These are phyloP conservation scores for Venustaconcha ellipsiformis DNA, from an alignment of 1,140 invertebrate genomes.

Conservation along the genomic window DNA sequence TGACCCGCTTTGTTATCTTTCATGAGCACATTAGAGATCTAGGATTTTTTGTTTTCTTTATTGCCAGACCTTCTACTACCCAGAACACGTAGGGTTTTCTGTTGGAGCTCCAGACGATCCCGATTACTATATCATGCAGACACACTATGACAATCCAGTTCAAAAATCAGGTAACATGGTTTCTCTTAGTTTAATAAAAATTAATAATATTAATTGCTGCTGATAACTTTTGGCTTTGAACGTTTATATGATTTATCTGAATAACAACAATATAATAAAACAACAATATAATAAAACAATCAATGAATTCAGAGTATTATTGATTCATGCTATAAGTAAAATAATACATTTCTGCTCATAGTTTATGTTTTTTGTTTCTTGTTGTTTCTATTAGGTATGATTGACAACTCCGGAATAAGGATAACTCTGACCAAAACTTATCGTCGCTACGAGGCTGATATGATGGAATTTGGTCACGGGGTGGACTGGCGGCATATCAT, in stretches of 20 bases:
- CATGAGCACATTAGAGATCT: too few species aligned
- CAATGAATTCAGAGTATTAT: too few species aligned
- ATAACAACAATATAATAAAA: too few species aligned
- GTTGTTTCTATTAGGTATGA: slow-evolving; percentile 13
- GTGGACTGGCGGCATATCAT: slow-evolving; percentile 22
- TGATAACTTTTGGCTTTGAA: too few species aligned
- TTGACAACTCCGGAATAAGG: slow-evolving; percentile 36
- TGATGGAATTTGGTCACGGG: slow-evolving; percentile 15
- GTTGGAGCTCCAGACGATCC: slow-evolving; percentile 28
- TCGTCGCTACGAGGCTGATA: slow-evolving; percentile 29
- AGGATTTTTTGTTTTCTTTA: background rate
- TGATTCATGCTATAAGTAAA: too few species aligned
- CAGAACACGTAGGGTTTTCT: slow-evolving; percentile 31
- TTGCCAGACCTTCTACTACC: slow-evolving; percentile 36
- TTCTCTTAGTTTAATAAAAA: too few species aligned
- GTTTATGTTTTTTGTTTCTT: too few species aligned
- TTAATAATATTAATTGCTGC: too few species aligned
- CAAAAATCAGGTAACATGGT: background rate
- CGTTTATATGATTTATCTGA: too few species aligned
- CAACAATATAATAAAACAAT: too few species aligned
- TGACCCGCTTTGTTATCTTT: background rate
- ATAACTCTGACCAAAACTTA: slow-evolving; percentile 30
- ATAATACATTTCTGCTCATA: too few species aligned
- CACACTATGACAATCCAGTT: slow-evolving; percentile 41
- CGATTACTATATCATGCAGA: slow-evolving; percentile 34